phyloP scores from a whole-genome alignment of 2,888 invertebrate species.

The Galerucella calmariensis region DNA sequence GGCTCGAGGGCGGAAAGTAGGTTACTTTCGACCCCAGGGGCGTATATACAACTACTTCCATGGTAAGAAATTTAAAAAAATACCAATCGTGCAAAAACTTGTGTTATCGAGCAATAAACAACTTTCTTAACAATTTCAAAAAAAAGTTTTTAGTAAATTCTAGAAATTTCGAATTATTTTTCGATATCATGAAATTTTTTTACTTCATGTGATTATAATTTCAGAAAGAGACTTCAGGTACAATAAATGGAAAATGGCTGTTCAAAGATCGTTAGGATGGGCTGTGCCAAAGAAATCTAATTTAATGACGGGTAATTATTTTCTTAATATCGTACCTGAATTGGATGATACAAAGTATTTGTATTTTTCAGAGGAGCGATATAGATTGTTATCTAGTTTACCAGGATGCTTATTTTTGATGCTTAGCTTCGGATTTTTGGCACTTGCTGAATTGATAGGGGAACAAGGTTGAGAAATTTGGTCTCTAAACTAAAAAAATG shows the following conservation, averaged over 20 bases:
- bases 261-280: slow-evolving; percentile 92
- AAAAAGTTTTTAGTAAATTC: no score
- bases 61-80: no score
- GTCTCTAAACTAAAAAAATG: background rate
- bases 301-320: slow-evolving; percentile 75
- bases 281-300: slow-evolving; percentile 78
- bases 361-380: slow-evolving; percentile 79
- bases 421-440: slow-evolving; percentile 76
- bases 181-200: no score
- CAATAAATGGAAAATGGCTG: slow-evolving; percentile 95
- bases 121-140: no score
- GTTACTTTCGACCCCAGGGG: no score
- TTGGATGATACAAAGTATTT: slow-evolving; percentile 40
- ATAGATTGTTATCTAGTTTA: slow-evolving; percentile 80
- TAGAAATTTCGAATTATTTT: no score
- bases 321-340: background rate
- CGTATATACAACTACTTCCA: no score
- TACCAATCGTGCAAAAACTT: no score
- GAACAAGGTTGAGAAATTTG: background rate
- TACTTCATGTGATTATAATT: slow-evolving; percentile 16
- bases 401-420: slow-evolving; percentile 81
- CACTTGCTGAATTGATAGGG: slow-evolving; percentile 62
- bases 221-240: slow-evolving; percentile 81
- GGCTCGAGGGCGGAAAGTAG: no score
- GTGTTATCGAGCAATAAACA: no score